A percentile compares a stretch with the other conserved stretches of the same genome.
These are phyloP conservation scores for Enteromius fasciolatus DNA, from an alignment of 2,797 vertebrate species.

Conservation along the genomic window DNA sequence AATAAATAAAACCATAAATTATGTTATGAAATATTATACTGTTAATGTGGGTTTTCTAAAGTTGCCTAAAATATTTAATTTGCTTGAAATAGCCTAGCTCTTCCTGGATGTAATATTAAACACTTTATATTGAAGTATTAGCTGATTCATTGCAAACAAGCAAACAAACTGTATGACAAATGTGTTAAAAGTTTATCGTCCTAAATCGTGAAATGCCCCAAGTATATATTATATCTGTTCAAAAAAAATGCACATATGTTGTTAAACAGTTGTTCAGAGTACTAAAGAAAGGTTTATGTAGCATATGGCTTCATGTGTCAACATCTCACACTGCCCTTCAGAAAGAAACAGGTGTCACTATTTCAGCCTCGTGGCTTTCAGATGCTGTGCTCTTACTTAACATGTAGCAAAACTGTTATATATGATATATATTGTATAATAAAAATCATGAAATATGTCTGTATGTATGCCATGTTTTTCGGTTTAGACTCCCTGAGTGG, in stretches of 20 bases:
- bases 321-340: conserved; percentile 56
- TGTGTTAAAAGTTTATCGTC: neutral
- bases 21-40: neutral
- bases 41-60: neutral
- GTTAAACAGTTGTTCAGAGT: neutral
- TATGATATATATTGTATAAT: neutral
- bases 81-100: neutral
- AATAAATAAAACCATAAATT: neutral
- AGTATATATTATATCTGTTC: neutral
- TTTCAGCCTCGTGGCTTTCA: conserved; percentile 7
- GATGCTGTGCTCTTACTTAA: neutral
- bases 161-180: too few relatives aligned
- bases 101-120: neutral
- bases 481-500: neutral
- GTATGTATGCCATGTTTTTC: neutral
- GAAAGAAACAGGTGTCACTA: conserved; percentile 28
- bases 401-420: neutral
- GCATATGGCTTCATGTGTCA: conserved; percentile 20
- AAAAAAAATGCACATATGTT: neutral
- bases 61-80: neutral
- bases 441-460: neutral
- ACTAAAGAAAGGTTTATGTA: conserved; percentile 19
- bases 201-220: neutral
- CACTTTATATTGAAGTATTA: neutral
- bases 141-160: neutral